phyloP scores from a whole-genome alignment of 2,797 vertebrate genomes.

The Octomys mimax region DNA sequence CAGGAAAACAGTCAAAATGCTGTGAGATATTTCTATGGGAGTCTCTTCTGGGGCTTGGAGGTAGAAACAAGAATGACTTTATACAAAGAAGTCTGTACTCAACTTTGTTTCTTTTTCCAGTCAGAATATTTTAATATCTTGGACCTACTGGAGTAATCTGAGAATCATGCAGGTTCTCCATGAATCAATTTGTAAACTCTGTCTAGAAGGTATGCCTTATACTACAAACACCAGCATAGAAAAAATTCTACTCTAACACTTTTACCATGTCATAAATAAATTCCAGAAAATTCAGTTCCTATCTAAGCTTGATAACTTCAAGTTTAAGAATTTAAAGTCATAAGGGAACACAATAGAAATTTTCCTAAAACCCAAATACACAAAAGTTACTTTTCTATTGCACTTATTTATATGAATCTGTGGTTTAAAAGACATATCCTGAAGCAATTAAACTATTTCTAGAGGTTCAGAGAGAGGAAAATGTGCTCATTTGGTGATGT shows the following conservation, averaged over 20 bases:
- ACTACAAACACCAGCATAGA: not conserved
- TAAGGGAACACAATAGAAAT: not conserved
- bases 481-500: not conserved
- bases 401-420: not conserved
- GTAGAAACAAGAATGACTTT: not conserved
- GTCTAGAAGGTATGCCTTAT: not conserved
- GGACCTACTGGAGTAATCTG: not conserved
- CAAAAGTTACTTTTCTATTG: not conserved
- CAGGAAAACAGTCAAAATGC: not conserved
- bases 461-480: not conserved
- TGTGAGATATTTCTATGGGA: rapidly evolving
- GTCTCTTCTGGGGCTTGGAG: rapidly evolving
- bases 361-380: conserved; percentile 17
- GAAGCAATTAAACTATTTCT: not conserved
- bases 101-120: not conserved
- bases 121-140: not conserved
- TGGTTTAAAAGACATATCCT: not conserved
- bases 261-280: not conserved
- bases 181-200: not conserved
- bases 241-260: not conserved
- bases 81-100: not conserved
- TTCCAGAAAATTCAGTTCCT: not conserved
- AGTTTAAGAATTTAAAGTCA: not conserved
- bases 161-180: not conserved
- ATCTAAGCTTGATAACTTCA: not conserved